Evolutionary conservation across 1,140 invertebrate genomes (phyloP), one percentile per base, ranked within the genome.

Genomic region (Ectropis grisescens): DNA sequence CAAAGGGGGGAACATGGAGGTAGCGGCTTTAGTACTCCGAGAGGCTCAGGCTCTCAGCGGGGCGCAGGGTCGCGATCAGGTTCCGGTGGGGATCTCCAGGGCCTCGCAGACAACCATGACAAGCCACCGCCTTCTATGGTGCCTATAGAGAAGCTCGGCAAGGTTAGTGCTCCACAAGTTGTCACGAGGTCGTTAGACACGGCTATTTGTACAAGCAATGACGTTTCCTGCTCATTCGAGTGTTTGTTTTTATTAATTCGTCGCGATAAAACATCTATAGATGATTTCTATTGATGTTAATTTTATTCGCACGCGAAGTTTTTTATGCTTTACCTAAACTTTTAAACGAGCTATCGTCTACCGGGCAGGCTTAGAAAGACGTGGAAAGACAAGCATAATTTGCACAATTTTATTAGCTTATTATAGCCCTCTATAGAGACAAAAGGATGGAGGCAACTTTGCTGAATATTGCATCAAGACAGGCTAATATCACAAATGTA

Each of bases 101-200:
- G 50, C 15, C 44, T 47, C 8, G 24, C 46, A 13, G 46, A 56
- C 27, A 29, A 52, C 10, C 42, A 47, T 12, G 66, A 74, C 31
- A 78, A 64, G 35, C 41, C 41, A 11, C 85, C 84, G 33, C 71
- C 80, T 24, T 88, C 88, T 25, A 83, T 91, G 47, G 81, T 90
- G 38, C 89, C 90, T 1, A 82, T 91, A 16, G 89, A 91, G 54
- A 89, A 87, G 60, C 74, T 91, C 32, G 84, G 88, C 11, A 90
- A 91, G 83, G 88, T 89, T 75, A 78, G 52, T 16, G 10, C 4
- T 5, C 4, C 9, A 4, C 4, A 4, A 4, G 9, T 5, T 5
- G 4, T 22, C 4, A 22, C 19, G n/a, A 26, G 4, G 24, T 10
- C 24, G n/a, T n/a, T n/a, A n/a, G n/a, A 26, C 24, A 9, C 19